These are phyloP conservation scores for Neoniphon sammara DNA, from an alignment of 2,797 vertebrate genomes.

Conservation along the genomic window DNA sequence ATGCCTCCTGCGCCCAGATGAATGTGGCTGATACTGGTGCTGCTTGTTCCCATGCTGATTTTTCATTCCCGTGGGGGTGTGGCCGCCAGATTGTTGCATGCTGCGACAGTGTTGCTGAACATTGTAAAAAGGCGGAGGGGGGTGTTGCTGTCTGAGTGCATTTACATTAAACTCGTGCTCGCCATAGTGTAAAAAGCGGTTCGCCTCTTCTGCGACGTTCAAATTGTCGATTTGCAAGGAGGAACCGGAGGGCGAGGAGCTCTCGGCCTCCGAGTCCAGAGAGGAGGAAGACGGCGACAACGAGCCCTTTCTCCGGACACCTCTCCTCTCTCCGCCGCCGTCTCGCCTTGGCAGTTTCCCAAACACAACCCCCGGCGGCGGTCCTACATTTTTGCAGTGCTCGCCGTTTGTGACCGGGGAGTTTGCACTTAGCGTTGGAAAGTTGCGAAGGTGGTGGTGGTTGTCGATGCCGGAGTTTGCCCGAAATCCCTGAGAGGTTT, in stretches of 20 bases:
- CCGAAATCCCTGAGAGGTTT: conserved; percentile 90
- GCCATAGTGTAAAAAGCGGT: conserved; percentile 67
- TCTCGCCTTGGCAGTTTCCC: conserved; percentile 70
- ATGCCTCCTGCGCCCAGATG: conserved; percentile 89
- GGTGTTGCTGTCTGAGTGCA: conserved; percentile 59
- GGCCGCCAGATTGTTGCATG: conserved; percentile 77
- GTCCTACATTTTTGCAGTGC: conserved; percentile 69
- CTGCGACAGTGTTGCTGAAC: conserved; percentile 77
- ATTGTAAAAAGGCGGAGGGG: conserved; percentile 54
- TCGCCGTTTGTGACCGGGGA: conserved; percentile 71
- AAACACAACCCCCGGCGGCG: conserved; percentile 74
- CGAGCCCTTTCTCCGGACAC: conserved; percentile 82
- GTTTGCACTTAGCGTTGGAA: conserved; percentile 59
- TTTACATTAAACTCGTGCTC: conserved; percentile 74
- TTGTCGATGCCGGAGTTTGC: conserved; percentile 77
- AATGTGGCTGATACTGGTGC: conserved; percentile 64
- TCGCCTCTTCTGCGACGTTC: conserved; percentile 81
- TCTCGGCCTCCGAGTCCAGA: conserved; percentile 89
- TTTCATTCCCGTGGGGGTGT: conserved; percentile 78
- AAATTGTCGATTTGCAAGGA: conserved; percentile 81
- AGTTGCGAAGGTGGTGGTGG: conserved; percentile 77
- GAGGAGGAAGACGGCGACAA: conserved; percentile 87
- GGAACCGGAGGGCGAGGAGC: conserved; percentile 80
- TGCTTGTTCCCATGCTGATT: conserved; percentile 68
- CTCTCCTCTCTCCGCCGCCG: conserved; percentile 61